phyloP scores from a whole-genome alignment of 2,888 invertebrate genomes.

The Scrobipalpa costella region DNA sequence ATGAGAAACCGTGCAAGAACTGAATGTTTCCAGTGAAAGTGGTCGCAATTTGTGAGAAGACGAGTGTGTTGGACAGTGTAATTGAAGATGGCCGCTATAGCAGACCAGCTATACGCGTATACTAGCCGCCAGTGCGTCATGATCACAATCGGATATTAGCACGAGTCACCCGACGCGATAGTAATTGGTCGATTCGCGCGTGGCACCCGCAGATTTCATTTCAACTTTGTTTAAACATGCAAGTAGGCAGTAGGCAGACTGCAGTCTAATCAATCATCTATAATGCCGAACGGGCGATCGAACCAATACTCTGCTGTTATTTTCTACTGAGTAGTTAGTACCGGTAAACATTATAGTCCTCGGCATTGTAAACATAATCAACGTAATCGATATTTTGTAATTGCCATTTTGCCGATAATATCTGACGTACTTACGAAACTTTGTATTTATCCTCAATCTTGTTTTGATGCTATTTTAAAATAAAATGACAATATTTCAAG shows the following conservation, averaged over 20 bases:
- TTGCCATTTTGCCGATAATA: neutral
- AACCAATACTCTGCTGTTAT: neutral
- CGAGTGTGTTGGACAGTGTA: conserved; percentile 27
- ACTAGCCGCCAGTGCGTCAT: conserved; percentile 28
- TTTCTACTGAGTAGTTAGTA: neutral
- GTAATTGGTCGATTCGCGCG: conserved; percentile 20
- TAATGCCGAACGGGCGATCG: neutral
- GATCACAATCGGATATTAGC: conserved; percentile 35
- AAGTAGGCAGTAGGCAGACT: neutral
- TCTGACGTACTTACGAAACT: neutral
- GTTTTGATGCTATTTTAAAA: neutral
- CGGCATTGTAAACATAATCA: conserved; percentile 7
- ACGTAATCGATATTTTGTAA: neutral
- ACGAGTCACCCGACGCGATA: conserved; percentile 31
- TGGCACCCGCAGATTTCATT: conserved; percentile 18
- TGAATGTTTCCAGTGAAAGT: conserved; percentile 15
- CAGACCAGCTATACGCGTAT: conserved; percentile 27
- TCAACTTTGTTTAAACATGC: conserved; percentile 19
- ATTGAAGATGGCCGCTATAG: conserved; percentile 31
- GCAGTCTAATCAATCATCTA: conserved; percentile 12
- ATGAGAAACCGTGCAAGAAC: conserved; percentile 18
- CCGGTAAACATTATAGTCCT: conserved; percentile 7
- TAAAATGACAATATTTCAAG: neutral
- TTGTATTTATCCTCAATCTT: neutral
- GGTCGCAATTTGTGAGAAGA: conserved; percentile 1